These are phyloP conservation scores for Drosophila kanekoi DNA, from an alignment of 2,888 invertebrate species.

Conservation along the genomic window DNA sequence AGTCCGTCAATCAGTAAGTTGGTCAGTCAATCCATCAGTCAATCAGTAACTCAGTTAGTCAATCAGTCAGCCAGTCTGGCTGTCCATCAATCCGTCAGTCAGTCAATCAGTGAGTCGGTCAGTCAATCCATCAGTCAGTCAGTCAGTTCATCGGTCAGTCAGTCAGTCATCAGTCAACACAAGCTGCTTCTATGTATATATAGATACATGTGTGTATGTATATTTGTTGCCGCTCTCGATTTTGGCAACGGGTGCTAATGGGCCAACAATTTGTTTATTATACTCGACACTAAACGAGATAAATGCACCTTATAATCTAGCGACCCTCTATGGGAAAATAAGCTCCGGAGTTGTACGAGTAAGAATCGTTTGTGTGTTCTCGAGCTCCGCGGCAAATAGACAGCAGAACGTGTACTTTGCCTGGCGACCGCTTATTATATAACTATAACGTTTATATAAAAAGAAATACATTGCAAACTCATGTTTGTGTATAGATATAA, in stretches of 20 bases:
- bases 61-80: too few species aligned
- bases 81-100: too few species aligned
- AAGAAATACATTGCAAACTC: slow-evolving; percentile 1
- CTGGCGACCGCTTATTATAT: slow-evolving; percentile 2
- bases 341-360: slow-evolving; percentile 2
- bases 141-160: too few species aligned
- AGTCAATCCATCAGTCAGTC: too few species aligned
- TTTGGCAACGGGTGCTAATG: slow-evolving; percentile 32
- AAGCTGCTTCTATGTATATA: not conserved
- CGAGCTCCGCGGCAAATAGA: slow-evolving; percentile 6
- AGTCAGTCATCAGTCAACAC: not conserved
- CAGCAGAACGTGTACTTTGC: slow-evolving; percentile 11
- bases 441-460: slow-evolving; percentile 1
- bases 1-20: too few species aligned
- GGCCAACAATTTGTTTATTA: slow-evolving; percentile 48
- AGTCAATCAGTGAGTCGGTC: too few species aligned
- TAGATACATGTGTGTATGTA: not conserved
- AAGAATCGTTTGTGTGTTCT: not conserved
- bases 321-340: not conserved
- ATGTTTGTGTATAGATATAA: not conserved
- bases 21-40: too few species aligned
- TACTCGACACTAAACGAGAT: slow-evolving; percentile 40
- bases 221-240: slow-evolving; percentile 4
- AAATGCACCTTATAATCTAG: slow-evolving; percentile 46
- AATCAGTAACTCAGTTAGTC: too few species aligned